Conservation (phyloP, 2,797 vertebrate species). For the Platalea minor region DNA sequence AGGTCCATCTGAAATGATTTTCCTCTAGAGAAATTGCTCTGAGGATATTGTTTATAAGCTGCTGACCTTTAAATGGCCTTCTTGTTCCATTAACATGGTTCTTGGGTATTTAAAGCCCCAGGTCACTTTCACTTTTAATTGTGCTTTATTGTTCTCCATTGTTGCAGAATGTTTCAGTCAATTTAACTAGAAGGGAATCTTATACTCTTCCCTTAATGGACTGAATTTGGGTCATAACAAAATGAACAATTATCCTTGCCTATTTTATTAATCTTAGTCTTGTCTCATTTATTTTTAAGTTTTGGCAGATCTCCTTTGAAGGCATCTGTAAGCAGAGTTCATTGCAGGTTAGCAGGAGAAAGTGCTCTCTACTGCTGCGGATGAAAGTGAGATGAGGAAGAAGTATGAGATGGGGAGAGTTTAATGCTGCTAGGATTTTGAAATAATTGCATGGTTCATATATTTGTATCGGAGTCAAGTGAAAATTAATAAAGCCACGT, state of each 20-base stretch:
- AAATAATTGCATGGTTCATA: constrained; percentile 29
- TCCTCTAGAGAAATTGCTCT: constrained; percentile 29
- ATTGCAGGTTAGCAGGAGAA: constrained; percentile 5
- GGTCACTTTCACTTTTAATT: constrained; percentile 77
- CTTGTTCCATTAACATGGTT: constrained; percentile 57
- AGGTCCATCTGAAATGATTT: constrained; percentile 10
- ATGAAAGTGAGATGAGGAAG: neutral
- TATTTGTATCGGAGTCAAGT: constrained; percentile 11
- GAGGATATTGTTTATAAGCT: constrained; percentile 58
- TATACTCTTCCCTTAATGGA: constrained; percentile 52
- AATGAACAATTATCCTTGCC: constrained; percentile 54
- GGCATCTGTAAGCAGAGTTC: neutral
- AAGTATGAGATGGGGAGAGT: neutral
- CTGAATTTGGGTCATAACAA: constrained; percentile 68
- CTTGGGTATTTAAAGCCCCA: constrained; percentile 54
- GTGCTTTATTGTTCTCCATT: constrained; percentile 70
- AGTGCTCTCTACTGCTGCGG: neutral
- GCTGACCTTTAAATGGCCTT: constrained; percentile 69
- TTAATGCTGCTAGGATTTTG: neutral
- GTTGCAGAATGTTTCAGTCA: constrained; percentile 70
- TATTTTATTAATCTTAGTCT: constrained; percentile 68
- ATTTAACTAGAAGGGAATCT: constrained; percentile 68
- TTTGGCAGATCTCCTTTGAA: neutral
- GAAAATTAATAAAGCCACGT: constrained; percentile 32
- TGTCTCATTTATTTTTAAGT: constrained; percentile 43